Evolutionary conservation across 2,113 vertebrate genomes (phyloP).

Genomic region (Xenus cinereus): DNA sequence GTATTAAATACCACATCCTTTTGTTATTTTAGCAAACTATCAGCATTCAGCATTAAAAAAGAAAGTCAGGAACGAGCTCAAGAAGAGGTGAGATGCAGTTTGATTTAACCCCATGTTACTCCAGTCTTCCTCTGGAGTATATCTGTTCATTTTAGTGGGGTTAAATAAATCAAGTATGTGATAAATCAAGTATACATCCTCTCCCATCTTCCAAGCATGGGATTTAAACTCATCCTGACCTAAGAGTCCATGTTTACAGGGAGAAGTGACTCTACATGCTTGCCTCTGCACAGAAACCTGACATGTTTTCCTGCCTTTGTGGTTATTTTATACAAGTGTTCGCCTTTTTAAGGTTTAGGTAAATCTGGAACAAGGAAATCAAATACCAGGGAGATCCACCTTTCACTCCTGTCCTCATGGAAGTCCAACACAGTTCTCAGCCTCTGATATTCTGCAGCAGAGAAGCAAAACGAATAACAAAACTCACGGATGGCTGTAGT

Average conservation of each 20-base stretch:
- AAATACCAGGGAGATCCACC: not conserved
- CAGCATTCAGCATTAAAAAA: not conserved
- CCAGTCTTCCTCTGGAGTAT: not conserved
- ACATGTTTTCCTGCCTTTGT: rapidly evolving
- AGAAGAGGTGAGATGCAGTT: not conserved
- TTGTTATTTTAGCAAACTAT: not conserved
- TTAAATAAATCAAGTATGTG: not conserved
- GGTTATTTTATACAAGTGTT: rapidly evolving
- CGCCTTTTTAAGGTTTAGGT: not conserved
- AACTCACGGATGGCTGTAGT: not conserved
- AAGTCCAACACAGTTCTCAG: rapidly evolving
- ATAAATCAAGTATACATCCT: not conserved
- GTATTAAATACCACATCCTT: not conserved
- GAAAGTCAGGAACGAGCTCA: not conserved
- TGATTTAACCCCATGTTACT: not conserved
- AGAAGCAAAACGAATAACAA: rapidly evolving
- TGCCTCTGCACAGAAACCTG: not conserved
- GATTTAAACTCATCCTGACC: not conserved
- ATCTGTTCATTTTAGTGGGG: not conserved
- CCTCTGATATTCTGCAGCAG: not conserved
- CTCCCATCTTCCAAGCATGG: not conserved
- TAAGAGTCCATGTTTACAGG: not conserved
- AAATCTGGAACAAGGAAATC: not conserved
- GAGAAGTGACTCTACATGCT: not conserved
- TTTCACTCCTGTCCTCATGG: too few relatives aligned